Percentiles rank a stretch among this genome's conserved stretches.
Conservation (phyloP, 35 echinoderm and acorn worm species). For the Acanthaster planci region DNA sequence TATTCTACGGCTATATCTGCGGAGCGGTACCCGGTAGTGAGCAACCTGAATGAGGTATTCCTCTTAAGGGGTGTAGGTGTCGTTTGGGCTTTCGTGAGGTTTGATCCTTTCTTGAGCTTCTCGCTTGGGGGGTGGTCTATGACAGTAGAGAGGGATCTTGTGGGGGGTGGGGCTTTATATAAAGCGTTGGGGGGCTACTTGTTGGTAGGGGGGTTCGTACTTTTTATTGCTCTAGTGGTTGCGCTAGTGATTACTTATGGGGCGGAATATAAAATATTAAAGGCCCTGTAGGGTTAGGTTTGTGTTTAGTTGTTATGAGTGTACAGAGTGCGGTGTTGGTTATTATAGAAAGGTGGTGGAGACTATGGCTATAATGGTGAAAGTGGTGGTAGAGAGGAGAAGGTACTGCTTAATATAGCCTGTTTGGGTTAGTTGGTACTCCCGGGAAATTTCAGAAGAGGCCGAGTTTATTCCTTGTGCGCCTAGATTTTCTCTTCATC, state of each 20-base stretch:
- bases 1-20: slow-evolving; percentile 44
- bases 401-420: slow-evolving; percentile 33
- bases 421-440: neutral
- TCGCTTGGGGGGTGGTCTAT: neutral
- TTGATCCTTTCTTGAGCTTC: slow-evolving; percentile 2
- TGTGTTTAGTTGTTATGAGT: neutral
- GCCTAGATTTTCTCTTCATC: slow-evolving; percentile 26
- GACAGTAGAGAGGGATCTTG: neutral
- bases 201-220: neutral
- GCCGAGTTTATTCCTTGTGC: neutral
- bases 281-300: neutral
- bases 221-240: slow-evolving; percentile 34
- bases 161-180: neutral
- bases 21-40: slow-evolving; percentile 30
- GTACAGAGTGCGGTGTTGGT: no score
- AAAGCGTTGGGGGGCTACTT: neutral
- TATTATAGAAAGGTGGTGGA: neutral
- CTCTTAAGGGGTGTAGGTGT: neutral
- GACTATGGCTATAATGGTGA: neutral
- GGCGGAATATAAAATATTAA: neutral
- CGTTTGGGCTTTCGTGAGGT: neutral
- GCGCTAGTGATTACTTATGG: slow-evolving; percentile 3
- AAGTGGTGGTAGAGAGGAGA: neutral
- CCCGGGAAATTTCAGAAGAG: neutral
- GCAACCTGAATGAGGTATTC: neutral